Conservation (phyloP, 2,113 vertebrate species). For the Eulemur rufifrons region DNA sequence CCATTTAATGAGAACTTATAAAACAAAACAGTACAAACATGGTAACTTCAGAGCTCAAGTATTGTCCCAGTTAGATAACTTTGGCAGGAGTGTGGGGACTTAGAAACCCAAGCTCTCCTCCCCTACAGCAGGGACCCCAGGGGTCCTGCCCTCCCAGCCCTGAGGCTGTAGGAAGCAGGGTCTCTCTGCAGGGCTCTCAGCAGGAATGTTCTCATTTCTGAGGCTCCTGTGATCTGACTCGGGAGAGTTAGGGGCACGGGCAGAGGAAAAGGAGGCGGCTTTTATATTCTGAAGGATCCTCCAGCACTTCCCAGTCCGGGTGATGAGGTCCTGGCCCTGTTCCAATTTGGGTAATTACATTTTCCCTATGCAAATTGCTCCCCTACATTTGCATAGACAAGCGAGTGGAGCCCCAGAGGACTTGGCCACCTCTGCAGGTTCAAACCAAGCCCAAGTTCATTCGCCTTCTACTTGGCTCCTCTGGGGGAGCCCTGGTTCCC, state of each 20-base stretch:
- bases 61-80: not conserved
- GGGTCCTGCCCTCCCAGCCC: not conserved
- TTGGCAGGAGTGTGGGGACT: not conserved
- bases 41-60: not conserved
- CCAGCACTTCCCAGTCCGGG: not conserved
- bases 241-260: not conserved
- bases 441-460: not conserved
- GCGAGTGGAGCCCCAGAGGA: not conserved
- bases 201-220: not conserved
- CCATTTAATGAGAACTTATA: not conserved
- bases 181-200: not conserved
- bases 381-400: conserved; percentile 52
- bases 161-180: not conserved
- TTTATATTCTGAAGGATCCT: conserved; percentile 44
- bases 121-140: not conserved
- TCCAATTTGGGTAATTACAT: conserved; percentile 67
- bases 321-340: conserved; percentile 63
- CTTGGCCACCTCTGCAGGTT: not conserved
- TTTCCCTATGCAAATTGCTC: conserved; percentile 58
- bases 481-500: not conserved
- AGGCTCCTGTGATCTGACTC: not conserved
- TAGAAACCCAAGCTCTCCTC: not conserved
- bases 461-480: not conserved
- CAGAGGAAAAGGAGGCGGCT: not conserved
- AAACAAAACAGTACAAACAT: not conserved